Base-by-base conservation (phyloP, 2,113 vertebrate species). In the Protobothrops flavoviridis region DNA sequence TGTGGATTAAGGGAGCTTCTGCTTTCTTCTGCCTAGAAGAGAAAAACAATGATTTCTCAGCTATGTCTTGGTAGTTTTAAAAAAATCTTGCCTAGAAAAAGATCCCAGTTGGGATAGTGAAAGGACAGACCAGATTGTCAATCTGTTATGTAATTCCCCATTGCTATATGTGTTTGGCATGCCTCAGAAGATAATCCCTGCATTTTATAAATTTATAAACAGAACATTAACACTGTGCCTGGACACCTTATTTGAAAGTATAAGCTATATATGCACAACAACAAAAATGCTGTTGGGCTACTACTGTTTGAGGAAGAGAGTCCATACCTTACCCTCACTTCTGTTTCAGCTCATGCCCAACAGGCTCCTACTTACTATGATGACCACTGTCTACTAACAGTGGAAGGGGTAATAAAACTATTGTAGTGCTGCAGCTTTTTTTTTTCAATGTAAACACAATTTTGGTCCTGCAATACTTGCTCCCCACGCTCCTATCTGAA, bases 201-300 rank as follows among this genome's bases (percentile, higher is more conserved):
- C 85, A 45, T 50, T 57, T 85, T 93, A 45, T 52, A 81, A 39
- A 81, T 81, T 81, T 81, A 81, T 81, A 81, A 39, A 81, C 74
- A 43, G 74, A 90, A 93, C 88, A 93, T 93, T 88, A 93, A 93
- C 50, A 33, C 69, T 74, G 50, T 90, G 88, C 74, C 92, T 93
- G 92, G 43, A 90, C 61, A 90, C 43, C 88, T 59, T 93, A 90
- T 90, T 61, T 90, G 88, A 85, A 85, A 85, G 88, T 45, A 17
- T 59, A 85, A 93, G 39, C 69, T n/a, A 5, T 52, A 29, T 90
- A 55, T 69, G 59, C 57, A 50, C 26, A 59, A 74, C 43, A 90
- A 81, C 55, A 85, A 93, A 53, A 88, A 93, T 55, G 13, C 43
- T 24, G 43, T 39, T 29, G 39, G 52, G 64, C 88, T 48, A 29